Base-by-base conservation (phyloP, 2,888 invertebrate species). In the Meganola albula region DNA sequence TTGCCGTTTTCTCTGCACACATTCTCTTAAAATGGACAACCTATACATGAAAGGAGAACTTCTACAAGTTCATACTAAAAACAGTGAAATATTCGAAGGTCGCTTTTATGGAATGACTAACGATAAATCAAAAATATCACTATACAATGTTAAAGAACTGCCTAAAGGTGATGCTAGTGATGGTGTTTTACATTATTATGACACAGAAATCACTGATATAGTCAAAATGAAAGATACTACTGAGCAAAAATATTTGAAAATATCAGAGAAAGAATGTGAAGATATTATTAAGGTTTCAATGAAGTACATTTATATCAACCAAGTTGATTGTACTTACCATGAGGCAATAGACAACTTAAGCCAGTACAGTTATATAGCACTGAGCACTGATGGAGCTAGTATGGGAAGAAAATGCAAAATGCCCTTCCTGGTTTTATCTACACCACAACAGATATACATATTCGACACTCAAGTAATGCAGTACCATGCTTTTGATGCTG, bases 401-500 rank as follows among this genome's bases (percentile, higher is more conserved):
- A 79, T 86, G 79, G 86, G 85, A 0, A 61, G 87, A 24, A 87
- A 87, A 51, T 83, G 82, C 40, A 82, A 80, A 50, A 74, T 87
- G 74, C 84, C 87, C 10, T 79, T 86, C 36, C 40, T 87, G 16
- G 74, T 84, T 1, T 31, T 87, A 27, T 77, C 87, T 3, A 84
- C 84, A 32, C 74, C 78, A 2, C 61, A 64, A 4, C 78, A 85
- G 43, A 84, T 87, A 16, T 87, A 83, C 44, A 83, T 87, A 34
- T 87, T 87, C 67, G 87, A 87, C 45, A 78, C 67, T 27, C 78
- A 87, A 65, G 82, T 75, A 4, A 78, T 86, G 75, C 83, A 84
- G 41, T 72, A 72, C 47, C 77, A 75, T 60, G 85, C 77, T 11
- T 87, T 87, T 69, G 78, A 83, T 52, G 74, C 70, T 38, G 88